Evolutionary conservation across 2,797 vertebrate genomes (phyloP), one percentile per base, ranked within the genome.

Genomic region (Potorous gilbertii): DNA sequence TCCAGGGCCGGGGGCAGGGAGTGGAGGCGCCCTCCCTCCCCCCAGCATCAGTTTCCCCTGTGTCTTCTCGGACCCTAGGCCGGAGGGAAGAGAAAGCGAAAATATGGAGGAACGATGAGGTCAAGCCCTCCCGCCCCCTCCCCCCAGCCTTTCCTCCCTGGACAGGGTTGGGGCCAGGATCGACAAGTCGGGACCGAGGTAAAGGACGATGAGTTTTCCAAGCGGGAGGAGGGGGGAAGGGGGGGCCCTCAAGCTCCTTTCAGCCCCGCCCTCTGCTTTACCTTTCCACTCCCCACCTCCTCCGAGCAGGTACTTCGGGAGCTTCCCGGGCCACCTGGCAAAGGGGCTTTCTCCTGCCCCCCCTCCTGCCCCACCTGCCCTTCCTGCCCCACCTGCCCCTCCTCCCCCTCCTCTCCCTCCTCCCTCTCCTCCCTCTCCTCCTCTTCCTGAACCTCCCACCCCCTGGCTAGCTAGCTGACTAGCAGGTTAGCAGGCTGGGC

Each of bases 311-410:
- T 31, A 46, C 93, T 87, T n/a, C 93, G 54, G 5, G 92, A 93
- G 54, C 94, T 91, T 40, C 54, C 34, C 55, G 96, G 94, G 54
- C 95, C 74, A 96, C 55, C 96, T 97, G 62, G 97, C 57, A 97
- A 66, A 97, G 98, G 92, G 95, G 96, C 92, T 90, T 40, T 93
- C 97, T 97, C 96, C 34, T 66, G 11, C 57, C 31, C 28, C 27
- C 29, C 57, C 57, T 9, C 57, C 52, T 52, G 52, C n/a, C n/a
- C n/a, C n/a, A n/a, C n/a, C n/a, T n/a, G n/a, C n/a, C n/a, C n/a
- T n/a, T n/a, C n/a, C n/a, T n/a, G n/a, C n/a, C n/a, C n/a, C 57
- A 2, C 57, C 52, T 52, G 3, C 52, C 52, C 55, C 55, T 55
- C 54, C 59, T 2, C 28, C 11, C 4, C 56, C 5, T 27, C 57